phyloP scores from a whole-genome alignment of 2,113 vertebrate genomes.

The Cyanistes caeruleus region DNA sequence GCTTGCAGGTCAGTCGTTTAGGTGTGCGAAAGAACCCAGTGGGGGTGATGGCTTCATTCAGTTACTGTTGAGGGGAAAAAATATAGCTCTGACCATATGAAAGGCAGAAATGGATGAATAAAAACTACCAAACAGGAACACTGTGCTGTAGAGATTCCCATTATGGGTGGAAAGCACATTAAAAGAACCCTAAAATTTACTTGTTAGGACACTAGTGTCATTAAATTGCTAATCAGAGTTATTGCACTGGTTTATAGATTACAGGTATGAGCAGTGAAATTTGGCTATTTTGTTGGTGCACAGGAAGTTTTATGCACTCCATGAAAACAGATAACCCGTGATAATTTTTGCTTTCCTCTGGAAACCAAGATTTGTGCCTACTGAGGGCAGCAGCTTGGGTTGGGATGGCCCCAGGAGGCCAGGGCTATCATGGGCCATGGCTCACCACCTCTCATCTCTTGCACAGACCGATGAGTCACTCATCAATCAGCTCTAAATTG shows the following conservation, averaged over 20 bases:
- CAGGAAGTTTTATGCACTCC: not conserved
- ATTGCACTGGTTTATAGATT: not conserved
- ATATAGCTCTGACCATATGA: not conserved
- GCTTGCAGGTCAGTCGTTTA: not conserved
- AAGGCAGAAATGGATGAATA: not conserved
- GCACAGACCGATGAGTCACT: not conserved
- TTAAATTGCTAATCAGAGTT: not conserved
- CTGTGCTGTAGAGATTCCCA: not conserved
- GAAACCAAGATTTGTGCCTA: not conserved
- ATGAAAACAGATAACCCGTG: not conserved
- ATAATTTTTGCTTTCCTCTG: not conserved
- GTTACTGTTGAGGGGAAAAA: not conserved
- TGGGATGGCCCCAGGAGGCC: not conserved
- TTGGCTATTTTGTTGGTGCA: fast-evolving
- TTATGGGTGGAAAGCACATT: not conserved
- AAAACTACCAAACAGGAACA: not conserved
- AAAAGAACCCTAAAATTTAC: not conserved
- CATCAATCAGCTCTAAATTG: not conserved
- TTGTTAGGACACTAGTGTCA: not conserved
- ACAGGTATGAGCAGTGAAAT: not conserved
- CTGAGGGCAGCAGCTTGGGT: not conserved
- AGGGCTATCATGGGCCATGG: not conserved
- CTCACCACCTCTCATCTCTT: not conserved
- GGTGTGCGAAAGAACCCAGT: not conserved
- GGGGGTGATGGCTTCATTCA: not conserved